Evolutionary conservation across 2,888 invertebrate species (phyloP), one percentile per base, ranked within the genome.

Genomic region (Drosophila borborema): DNA sequence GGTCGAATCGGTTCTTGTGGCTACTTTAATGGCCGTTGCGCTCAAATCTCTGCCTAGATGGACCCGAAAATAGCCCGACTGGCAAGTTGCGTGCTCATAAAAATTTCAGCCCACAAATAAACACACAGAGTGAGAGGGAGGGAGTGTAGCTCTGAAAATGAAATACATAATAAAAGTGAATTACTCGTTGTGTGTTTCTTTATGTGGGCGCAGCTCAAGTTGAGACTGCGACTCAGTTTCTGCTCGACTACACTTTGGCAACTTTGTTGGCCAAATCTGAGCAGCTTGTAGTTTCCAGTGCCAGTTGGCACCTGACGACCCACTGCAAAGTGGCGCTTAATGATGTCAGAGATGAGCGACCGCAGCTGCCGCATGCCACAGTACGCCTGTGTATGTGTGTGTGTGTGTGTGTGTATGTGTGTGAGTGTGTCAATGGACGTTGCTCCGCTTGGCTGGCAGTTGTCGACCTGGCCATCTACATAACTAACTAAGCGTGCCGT

Each of bases 401-500:
- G 18, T 61, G 41, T 60, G 73, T 46, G 14, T 41, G n/a, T 36
- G 36, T 36, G 36, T n/a, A n/a, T 23, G 23, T 23, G 46, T 46
- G 23, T 16, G 46, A 66, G 60, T 83, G 80, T 90, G 91, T 90
- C 90, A 90, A 87, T 90, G 87, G 82, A 81, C 74, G 65, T 49
- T 74, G 80, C 80, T 74, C 59, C 75, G 79, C 66, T 74, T 74
- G 71, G 80, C 38, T 79, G 80, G 45, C 64, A 77, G 66, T 79
- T 78, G 78, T 68, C 80, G 80, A 75, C 76, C 75, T 78, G 80
- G 71, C 71, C 86, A 91, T 91, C 91, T 90, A 83, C 90, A 91
- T 86, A 90, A 88, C 90, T 85, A 91, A 91, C 91, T 90, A 86
- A 91, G 91, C 91, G 89, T 91, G 80, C 86, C 84, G 72, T 85